Base-by-base conservation (phyloP, 1,140 invertebrate genomes). In the Kradibia gibbosae region DNA sequence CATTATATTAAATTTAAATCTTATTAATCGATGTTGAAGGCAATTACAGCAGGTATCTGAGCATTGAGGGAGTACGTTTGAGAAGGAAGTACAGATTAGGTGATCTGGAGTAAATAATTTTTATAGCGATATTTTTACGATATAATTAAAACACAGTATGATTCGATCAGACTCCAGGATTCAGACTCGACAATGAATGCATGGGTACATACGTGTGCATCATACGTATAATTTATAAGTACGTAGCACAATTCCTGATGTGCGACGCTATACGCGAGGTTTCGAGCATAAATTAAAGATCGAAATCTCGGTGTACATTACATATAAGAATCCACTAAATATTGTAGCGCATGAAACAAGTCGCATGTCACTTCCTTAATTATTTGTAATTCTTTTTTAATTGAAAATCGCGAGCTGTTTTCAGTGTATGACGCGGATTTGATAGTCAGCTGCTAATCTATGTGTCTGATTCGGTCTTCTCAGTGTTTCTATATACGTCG, bases 281-380 rank as follows among this genome's bases (percentile, higher is more conserved):
- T 42, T 39, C 22, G 5, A 48, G 42, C 25, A 48, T 48, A 22
- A 67, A 48, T 71, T 28, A 71, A 71, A 71, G 25, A 11, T 28
- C 20, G 15, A 42, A 25, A 25, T 17, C n/a, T 20, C 10, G 20
- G 25, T 5, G 57, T 28, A 11, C 57, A 28, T 60, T 60, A 60
- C 25, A 60, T 25, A 7, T 1, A 17, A 25, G n/a, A n/a, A 1
- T 45, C 36, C 4, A 22, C 65, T 31, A 78, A 78, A 78, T 67
- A 67, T 67, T 42, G 3, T 42, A 42, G n/a, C 13, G 17, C 22
- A 39, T 11, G 42, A 77, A 50, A 39, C 10, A 39, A 80, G 57
- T 42, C 60, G 48, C 42, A 75, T 81, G 80, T 81, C 72, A 76
- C 50, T 70, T 70, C 55, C 79, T 80, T 80, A 67, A 80, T 81